Evolutionary conservation across 2,797 vertebrate genomes (phyloP), one percentile per base, ranked within the genome.

Genomic region (Avahi laniger): DNA sequence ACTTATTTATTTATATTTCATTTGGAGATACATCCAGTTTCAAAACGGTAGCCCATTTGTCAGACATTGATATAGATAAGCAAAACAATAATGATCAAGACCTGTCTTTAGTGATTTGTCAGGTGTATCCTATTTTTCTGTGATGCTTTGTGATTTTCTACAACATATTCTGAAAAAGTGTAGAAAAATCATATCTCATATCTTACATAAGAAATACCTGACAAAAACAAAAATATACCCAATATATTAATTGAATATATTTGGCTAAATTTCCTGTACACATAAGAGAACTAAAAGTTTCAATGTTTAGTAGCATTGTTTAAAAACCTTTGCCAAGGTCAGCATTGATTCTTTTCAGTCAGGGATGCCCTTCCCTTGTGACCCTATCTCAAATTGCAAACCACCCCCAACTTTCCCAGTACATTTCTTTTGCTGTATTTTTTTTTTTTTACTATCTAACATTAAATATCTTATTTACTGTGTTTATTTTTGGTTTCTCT

Each of bases 1-100:
- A n/a, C 73, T 96, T 92, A 83, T 61, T 69, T 94, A 61, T 92
- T 88, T 89, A 70, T 65, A 63, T 89, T 89, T 70, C 63, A 67
- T 81, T 90, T 83, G 84, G 61, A 94, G 48, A n/a, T 35, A 41
- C 22, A 59, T 14, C 22, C n/a, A 43, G n/a, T 35, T 70, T 35
- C 70, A 67, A 93, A 88, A 85, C 41, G 0, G 0, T 52, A 76
- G 46, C 35, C 20, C 54, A 54, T 35, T 67, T 89, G 35, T 87
- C 54, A 84, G 69, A 75, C 50, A 75, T 26, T 2, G 24, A 69
- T 28, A 67, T 52, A 96, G 83, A 90, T 81, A 75, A 85, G 33
- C 90, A 82, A 88, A 93, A 73, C n/a, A 57, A 63, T 69, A 75
- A 54, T 85, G 41, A 65, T 88, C 26, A 61, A 57, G 67, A 35